Evolutionary conservation across 2,113 vertebrate species (phyloP), one percentile per base, ranked within the genome.

Genomic region (Phoxinus phoxinus): DNA sequence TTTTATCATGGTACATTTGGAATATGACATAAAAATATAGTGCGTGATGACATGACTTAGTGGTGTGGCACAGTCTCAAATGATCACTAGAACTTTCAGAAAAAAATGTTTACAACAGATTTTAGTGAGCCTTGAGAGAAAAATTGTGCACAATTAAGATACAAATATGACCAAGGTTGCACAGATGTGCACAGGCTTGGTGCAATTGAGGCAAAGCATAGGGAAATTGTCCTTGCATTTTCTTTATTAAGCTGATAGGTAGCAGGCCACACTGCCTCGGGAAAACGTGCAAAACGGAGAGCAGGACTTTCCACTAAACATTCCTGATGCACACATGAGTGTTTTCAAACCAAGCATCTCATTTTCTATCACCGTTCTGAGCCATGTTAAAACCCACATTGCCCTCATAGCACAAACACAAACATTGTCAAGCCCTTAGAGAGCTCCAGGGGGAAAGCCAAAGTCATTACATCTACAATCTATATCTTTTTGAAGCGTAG

Each of bases 391-490:
- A 77, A 37, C 78, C 73, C 63, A 61, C 61, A 83, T 63, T 30
- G 73, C 82, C 74, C 87, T 86, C 48, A 35, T 23, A 13, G 65
- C 69, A 58, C 58, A 85, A 51, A 58, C 53, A 65, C 53, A 76
- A 79, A 61, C 83, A 73, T 46, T 5, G 2, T 17, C 35, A 84
- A 61, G 27, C 59, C 56, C 72, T 77, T 17, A 46, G 41, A 32
- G 59, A 87, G 81, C 86, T 69, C 48, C 73, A 27, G 46, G 76
- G 74, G 80, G 19, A 53, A 25, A n/a, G 67, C 53, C 48, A 79
- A 85, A 79, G 30, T 67, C 27, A 80, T 80, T 72, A 61, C 76
- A 78, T 79, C 67, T 76, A 74, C 84, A 77, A 82, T 82, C 71
- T 84, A 15, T 72, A 81, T 82, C 58, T 63, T 74, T 81, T 80